Evolutionary conservation across 2,888 invertebrate species (phyloP), one percentile per base, ranked within the genome.

Genomic region (Eristalis intricaria): DNA sequence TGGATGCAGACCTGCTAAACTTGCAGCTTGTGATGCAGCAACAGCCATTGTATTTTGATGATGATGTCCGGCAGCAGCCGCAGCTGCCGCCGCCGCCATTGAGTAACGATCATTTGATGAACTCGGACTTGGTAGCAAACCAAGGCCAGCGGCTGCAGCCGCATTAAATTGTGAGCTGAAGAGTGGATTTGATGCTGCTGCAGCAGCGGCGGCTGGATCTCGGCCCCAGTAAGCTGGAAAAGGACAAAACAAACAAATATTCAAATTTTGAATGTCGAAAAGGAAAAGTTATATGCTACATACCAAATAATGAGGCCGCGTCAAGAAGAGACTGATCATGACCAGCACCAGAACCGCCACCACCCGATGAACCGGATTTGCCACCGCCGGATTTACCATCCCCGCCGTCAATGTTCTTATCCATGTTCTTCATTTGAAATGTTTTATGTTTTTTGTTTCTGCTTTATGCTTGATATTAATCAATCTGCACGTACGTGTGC

Each of bases 1-100:
- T 82, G 96, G 96, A 91, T 95, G 95, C 91, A 97, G 94, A 89
- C 97, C 97, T 89, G 93, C 93, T 90, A 97, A 94, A 91, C 96
- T 96, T 75, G 97, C 97, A 56, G 97, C 97, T 93, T 97, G 97
- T 92, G 96, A 97, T 89, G 97, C 97, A 71, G 97, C 97, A 90
- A 97, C 97, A 89, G 97, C 96, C 91, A 97, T 95, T 77, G 97
- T 96, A 90, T 95, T 95, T 89, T 95, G 95, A 94, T 94, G 92
- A 93, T 95, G 92, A 93, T 95, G 93, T 26, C 92, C 92, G n/a
- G 92, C 92, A 38, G 93, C 92, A 63, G 93, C 93, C 19, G 92
- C 92, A 3, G 93, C 92, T 43, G 94, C 94, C 69, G 91, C 94
- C 69, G 91, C 91, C 35, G 93, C 92, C 92, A 93, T 92, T 4